These are phyloP conservation scores for Listronotus oregonensis DNA, from an alignment of 1,140 invertebrate genomes.

Conservation along the genomic window DNA sequence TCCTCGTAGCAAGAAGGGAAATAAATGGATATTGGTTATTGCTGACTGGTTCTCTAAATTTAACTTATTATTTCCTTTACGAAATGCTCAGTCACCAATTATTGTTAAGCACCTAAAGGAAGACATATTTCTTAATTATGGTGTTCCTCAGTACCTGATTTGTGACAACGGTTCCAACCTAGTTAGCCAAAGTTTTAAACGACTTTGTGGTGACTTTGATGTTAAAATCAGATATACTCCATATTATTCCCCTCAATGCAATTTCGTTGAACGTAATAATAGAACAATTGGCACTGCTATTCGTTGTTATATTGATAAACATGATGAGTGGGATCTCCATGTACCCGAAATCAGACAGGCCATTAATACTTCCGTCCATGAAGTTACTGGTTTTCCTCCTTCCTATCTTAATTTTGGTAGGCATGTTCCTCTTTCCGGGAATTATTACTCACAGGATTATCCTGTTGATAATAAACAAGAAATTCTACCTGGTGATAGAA, in stretches of 20 bases:
- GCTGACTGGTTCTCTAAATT: constrained; percentile 44
- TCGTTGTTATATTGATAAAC: constrained; percentile 28
- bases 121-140: constrained; percentile 36
- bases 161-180: constrained; percentile 44
- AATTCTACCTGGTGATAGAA: constrained; percentile 16
- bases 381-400: constrained; percentile 19
- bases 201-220: constrained; percentile 8
- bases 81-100: constrained; percentile 15
- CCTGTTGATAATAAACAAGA: neutral
- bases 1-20: constrained; percentile 36
- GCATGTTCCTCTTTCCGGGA: too few species aligned
- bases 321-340: constrained; percentile 27
- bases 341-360: constrained; percentile 21
- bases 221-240: constrained; percentile 32
- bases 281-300: constrained; percentile 28
- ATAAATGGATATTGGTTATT: constrained; percentile 48
- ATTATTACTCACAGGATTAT: constrained; percentile 26
- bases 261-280: constrained; percentile 31
- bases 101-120: constrained; percentile 33
- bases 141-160: constrained; percentile 30
- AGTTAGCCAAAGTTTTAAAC: constrained; percentile 8
- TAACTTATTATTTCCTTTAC: constrained; percentile 27
- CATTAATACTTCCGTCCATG: constrained; percentile 32
- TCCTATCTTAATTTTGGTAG: too few species aligned
- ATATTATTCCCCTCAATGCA: constrained; percentile 23